Percentiles rank a stretch among this genome's conserved stretches.
phyloP scores from a whole-genome alignment of 2,797 vertebrate genomes.

The Leptodactylus fallax region DNA sequence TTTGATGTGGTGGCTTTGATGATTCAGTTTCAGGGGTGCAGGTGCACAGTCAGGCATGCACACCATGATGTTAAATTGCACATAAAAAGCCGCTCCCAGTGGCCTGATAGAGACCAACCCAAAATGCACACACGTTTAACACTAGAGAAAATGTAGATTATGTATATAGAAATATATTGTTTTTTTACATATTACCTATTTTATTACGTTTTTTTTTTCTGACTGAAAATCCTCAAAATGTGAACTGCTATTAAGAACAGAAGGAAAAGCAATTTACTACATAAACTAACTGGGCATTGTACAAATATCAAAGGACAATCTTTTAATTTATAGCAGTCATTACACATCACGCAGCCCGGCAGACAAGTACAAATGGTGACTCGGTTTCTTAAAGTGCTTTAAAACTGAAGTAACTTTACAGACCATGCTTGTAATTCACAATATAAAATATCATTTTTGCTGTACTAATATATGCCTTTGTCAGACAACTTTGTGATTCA shows the following conservation, averaged over 20 bases:
- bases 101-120: neutral
- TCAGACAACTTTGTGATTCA: constrained; percentile 35
- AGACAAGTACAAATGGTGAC: constrained; percentile 1
- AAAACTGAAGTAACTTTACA: neutral
- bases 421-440: neutral
- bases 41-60: constrained; percentile 34
- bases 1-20: constrained; percentile 64
- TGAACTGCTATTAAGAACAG: neutral
- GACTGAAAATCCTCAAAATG: neutral
- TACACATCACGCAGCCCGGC: neutral
- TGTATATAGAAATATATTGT: neutral
- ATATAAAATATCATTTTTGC: constrained; percentile 6
- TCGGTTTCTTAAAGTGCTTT: neutral
- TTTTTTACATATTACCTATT: neutral
- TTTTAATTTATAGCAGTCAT: neutral
- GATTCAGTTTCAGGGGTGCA: constrained; percentile 59
- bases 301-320: neutral
- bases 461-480: neutral
- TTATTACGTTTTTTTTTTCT: neutral
- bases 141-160: neutral
- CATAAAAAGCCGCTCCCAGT: constrained; percentile 18
- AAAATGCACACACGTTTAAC: neutral
- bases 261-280: neutral
- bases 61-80: constrained; percentile 37
- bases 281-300: neutral